A percentile compares a stretch with the other conserved stretches of the same genome.
Conservation (phyloP, 2,113 vertebrate species). For the Psittacara wagleri region DNA sequence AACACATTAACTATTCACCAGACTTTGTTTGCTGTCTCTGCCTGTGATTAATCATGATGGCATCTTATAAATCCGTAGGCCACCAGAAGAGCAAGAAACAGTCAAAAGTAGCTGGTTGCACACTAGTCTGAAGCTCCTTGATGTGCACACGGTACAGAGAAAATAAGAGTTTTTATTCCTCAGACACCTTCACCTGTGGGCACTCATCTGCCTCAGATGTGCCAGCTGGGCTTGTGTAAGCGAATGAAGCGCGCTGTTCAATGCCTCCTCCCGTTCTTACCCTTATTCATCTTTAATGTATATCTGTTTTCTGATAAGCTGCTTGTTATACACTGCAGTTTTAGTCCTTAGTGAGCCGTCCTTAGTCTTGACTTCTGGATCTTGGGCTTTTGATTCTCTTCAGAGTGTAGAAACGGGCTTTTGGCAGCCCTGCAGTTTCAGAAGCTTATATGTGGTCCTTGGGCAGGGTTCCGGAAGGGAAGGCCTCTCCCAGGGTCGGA, state of each 20-base stretch:
- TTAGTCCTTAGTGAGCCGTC: not conserved
- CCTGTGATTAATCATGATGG: not conserved
- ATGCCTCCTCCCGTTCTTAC: not conserved
- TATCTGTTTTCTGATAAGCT: not conserved
- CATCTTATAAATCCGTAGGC: not conserved
- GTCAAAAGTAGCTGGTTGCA: not conserved
- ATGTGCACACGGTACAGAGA: not conserved
- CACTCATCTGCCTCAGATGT: not conserved
- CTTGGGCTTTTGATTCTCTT: not conserved
- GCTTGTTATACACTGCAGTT: not conserved
- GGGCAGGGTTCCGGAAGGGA: not conserved
- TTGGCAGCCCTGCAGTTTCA: not conserved
- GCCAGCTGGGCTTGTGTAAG: not conserved
- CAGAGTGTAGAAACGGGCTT: not conserved
- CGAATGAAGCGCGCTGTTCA: not conserved
- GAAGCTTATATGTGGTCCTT: fast-evolving
- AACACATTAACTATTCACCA: not conserved
- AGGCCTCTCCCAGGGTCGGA: fast-evolving
- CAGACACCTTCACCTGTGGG: not conserved
- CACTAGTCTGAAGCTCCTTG: not conserved
- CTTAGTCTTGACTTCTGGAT: not conserved
- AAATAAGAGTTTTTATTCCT: not conserved
- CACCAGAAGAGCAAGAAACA: slow-evolving; percentile 30
- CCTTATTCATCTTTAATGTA: not conserved
- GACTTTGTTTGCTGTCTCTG: not conserved